These are phyloP conservation scores for Macrotrachela quadricornifera DNA, from an alignment of 1,140 invertebrate species.

Conservation along the genomic window DNA sequence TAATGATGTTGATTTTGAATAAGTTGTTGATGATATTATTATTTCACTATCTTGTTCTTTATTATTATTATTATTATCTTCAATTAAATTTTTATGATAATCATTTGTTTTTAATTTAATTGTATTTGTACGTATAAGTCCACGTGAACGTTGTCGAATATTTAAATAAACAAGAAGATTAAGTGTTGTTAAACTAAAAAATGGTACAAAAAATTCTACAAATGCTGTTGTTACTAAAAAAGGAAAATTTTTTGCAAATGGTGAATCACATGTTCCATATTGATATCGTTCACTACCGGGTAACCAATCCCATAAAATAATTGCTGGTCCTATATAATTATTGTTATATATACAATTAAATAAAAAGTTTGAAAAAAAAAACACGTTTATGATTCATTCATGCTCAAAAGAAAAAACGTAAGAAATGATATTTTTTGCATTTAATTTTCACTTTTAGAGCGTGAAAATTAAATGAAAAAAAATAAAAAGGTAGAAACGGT, in stretches of 20 bases:
- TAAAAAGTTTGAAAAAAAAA: too few relatives aligned
- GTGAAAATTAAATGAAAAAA: too few relatives aligned
- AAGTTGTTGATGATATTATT: too few relatives aligned
- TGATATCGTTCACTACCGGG: conserved; percentile 9
- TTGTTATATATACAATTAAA: too few relatives aligned
- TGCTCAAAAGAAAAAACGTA: too few relatives aligned
- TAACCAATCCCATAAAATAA: conserved; percentile 13
- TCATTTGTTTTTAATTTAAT: neutral
- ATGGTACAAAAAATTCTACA: conserved; percentile 15
- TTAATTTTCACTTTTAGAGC: too few relatives aligned
- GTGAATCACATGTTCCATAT: conserved; percentile 13
- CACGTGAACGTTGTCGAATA: conserved; percentile 11
- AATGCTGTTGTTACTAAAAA: conserved; percentile 11
- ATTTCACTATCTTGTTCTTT: too few relatives aligned
- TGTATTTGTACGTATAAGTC: neutral
- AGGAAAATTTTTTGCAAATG: conserved; percentile 12
- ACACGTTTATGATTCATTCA: too few relatives aligned
- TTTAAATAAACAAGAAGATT: conserved; percentile 14
- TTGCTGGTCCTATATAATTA: conserved; percentile 11
- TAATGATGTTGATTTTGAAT: neutral
- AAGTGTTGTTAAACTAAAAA: conserved; percentile 10
- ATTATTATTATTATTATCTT: too few relatives aligned
- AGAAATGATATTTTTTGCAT: too few relatives aligned
- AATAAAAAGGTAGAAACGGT: too few relatives aligned
- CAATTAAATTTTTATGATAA: too few relatives aligned